Evolutionary conservation across 1,140 invertebrate genomes (phyloP), one percentile per base, ranked within the genome.

Genomic region (Trichonephila inaurata): DNA sequence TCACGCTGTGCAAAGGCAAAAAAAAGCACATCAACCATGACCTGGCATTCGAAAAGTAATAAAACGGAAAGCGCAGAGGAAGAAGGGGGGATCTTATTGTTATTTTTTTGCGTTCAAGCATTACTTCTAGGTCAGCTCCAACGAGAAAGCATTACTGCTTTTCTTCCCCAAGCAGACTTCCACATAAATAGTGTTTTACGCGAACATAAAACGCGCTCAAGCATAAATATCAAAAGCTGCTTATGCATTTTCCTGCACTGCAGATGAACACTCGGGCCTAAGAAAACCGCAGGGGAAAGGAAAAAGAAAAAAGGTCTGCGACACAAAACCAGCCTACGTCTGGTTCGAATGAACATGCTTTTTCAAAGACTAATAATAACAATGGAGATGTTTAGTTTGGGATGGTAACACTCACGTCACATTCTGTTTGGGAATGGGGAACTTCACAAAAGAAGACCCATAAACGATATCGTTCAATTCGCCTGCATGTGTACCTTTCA

Each of bases 151-250:
- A 85, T 85, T 85, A 85, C 82, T 51, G 40, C 82, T 85, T 88
- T 88, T 88, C 86, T 88, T 88, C 86, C 86, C 86, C 61, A 19
- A 64, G 40, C 86, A 88, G 86, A 88, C 86, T 88, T 64, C 60
- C 62, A 88, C 86, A 88, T 88, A 64, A 88, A 88, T 88, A 88
- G 86, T 64, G 33, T 88, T 88, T 88, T 88, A 88, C 86, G 86
- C 86, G 86, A 33, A 88, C 86, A 88, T 88, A 88, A 88, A 88
- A 88, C 86, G 24, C 86, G 62, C 61, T 88, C 60, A 88, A 40
- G 86, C 86, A 88, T 62, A 88, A 88, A 88, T 88, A 88, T 88
- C 83, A 88, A 88, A 88, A 88, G 86, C 86, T 62, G 86, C 86
- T 88, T 88, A 64, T 88, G 86, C 86, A 88, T 88, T 60, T 85